These are phyloP conservation scores for Drosophila rubida DNA, from an alignment of 2,888 invertebrate genomes.

Conservation along the genomic window DNA sequence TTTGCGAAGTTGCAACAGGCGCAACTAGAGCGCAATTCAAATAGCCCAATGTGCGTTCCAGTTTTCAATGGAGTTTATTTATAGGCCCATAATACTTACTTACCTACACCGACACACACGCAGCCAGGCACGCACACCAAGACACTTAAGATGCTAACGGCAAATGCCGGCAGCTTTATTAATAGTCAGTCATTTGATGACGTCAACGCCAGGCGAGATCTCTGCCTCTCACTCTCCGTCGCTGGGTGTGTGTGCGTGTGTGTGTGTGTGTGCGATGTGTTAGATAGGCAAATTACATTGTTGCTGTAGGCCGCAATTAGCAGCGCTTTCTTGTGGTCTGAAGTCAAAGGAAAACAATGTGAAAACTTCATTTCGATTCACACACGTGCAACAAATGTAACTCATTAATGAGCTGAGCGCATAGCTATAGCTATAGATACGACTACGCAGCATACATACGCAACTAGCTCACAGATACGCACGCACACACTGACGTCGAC, in stretches of 20 bases:
- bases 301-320: constrained; percentile 43
- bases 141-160: constrained; percentile 48
- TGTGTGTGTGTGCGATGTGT: constrained; percentile 8
- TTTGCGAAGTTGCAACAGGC: constrained; percentile 17
- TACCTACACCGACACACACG: constrained; percentile 31
- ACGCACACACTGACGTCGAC: constrained; percentile 6
- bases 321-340: constrained; percentile 53
- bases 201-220: constrained; percentile 50
- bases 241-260: background rate
- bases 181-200: constrained; percentile 68
- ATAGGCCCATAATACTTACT: constrained; percentile 51
- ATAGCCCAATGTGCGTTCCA: constrained; percentile 60
- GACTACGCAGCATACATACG: constrained; percentile 30
- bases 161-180: constrained; percentile 74
- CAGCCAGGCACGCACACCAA: constrained; percentile 33
- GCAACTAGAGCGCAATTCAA: constrained; percentile 51
- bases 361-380: constrained; percentile 64
- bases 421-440: constrained; percentile 18
- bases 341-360: constrained; percentile 56
- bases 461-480: constrained; percentile 10
- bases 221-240: background rate
- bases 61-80: constrained; percentile 80
- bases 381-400: constrained; percentile 56
- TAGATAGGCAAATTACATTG: constrained; percentile 41
- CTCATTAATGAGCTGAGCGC: constrained; percentile 70